A percentile compares a stretch with the other conserved stretches of the same genome.
Conservation (phyloP, 2,113 vertebrate genomes). For the Sphyrna mokarran region DNA sequence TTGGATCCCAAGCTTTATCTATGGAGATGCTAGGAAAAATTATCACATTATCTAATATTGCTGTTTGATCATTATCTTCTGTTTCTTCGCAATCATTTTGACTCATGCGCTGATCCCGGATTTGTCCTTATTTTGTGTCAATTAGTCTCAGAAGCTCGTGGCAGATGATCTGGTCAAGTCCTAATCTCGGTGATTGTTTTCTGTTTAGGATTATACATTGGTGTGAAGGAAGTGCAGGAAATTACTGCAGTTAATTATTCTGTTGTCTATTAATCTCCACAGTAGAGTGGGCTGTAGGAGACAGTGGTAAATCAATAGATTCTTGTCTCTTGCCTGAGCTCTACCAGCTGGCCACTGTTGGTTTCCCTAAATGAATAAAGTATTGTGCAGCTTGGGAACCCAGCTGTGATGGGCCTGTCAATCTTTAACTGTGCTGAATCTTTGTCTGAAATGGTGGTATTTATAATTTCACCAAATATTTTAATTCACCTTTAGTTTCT, state of each 20-base stretch:
- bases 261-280: neutral
- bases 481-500: neutral
- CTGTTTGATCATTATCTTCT: neutral
- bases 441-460: neutral
- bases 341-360: neutral
- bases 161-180: neutral
- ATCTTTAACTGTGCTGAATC: neutral
- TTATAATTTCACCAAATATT: constrained; percentile 20
- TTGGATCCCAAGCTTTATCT: neutral
- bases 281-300: neutral
- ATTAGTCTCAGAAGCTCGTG: neutral
- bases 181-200: neutral
- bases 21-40: neutral
- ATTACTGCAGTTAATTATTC: neutral
- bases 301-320: neutral
- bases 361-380: neutral
- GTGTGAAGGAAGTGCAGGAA: neutral
- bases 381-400: neutral
- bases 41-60: neutral
- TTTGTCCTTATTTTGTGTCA: neutral
- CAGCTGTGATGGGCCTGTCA: neutral
- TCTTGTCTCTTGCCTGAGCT: neutral
- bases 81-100: neutral
- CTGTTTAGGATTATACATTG: neutral
- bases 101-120: neutral